Evolutionary conservation across 2,113 vertebrate genomes (phyloP), one percentile per base, ranked within the genome.

Genomic region (Hyperopisus bebe): DNA sequence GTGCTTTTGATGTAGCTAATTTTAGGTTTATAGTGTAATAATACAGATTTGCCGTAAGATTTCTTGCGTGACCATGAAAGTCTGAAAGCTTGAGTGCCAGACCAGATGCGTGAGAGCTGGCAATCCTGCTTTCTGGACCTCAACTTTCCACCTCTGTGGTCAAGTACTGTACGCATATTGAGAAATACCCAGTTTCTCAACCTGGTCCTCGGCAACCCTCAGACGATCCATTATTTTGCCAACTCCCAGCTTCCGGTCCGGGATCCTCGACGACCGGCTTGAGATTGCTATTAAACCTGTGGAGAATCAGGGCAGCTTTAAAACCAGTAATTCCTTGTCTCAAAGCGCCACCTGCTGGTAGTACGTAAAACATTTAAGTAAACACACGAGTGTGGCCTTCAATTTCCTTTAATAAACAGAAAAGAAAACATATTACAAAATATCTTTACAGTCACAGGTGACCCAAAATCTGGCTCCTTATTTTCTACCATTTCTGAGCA

Each of bases 321-420:
- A 47, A 39, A 44, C 39, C 82, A 21, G 1, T 39, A 11, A 50
- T 55, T 87, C 47, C 27, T 35, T 87, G 85, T 13, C 85, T 39
- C n/a, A 35, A 15, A 51, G 80, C 88, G 89, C 89, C 89, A 55
- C 51, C 89, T 89, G 89, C 42, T 53, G 85, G 85, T 11, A 6
- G 17, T 13, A 50, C 27, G 4, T 19, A 39, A 53, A 51, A 86
- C 10, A 21, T 35, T 3, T 53, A 62, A 88, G 35, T 42, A 82
- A 48, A 84, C 70, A 91, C 90, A 66, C 21, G 90, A 91, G 90
- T 95, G 94, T 95, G 94, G 96, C 97, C 95, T 94, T 95, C 96
- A 95, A 94, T 96, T 96, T 96, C 95, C 93, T 97, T 97, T 97
- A 97, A 97, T 96, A 96, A 97, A 97, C 95, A 92, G 92, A 97